Base-by-base conservation (phyloP, 1,140 invertebrate species). In the Agraylea sexmaculata region DNA sequence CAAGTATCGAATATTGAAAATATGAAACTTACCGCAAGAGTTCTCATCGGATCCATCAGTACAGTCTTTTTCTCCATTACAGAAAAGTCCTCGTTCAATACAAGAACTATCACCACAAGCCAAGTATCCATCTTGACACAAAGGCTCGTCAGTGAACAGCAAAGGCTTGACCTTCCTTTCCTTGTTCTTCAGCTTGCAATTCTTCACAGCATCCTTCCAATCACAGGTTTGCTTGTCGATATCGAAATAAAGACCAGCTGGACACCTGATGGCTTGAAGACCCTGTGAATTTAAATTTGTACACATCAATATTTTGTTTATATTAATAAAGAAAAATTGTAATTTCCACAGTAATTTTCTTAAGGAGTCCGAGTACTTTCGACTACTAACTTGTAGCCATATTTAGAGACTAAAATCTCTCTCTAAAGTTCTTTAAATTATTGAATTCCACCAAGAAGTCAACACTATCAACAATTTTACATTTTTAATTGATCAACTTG, bases 151-250 rank as follows among this genome's bases (percentile, higher is more conserved):
- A 3, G 89, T 93, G 63, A 83, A 83, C 3, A 93, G 66, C 42
- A 90, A 66, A 37, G 90, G 90, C 58, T 89, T 89, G 10, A 85
- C 77, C 59, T 89, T 88, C 42, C 84, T 78, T 55, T 89, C 87
- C 59, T 90, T 90, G 62, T 80, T 88, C 68, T 89, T 92, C 53
- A 85, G 62, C 54, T 87, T 87, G 64, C 90, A 94, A 59, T 93
- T 93, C 59, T 88, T 90, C 0, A 94, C 89, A 2, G 87, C 76
- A 45, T 82, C 84, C 59, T 91, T 93, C 89, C 89, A 94, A 57
- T 93, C 87, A 57, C 89, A 94, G 2, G 89, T 93, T 64, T 94
- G 90, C 60, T 92, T 91, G 55, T 93, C 88, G 52, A 93, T 91
- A 58, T 94, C 89, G 64, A 94, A 94, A 57, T 80, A 90, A 41